A percentile compares a stretch with the other conserved stretches of the same genome.
Evolutionary conservation across 2,797 vertebrate species (phyloP).

Genomic region (Myiotriccus ornatus): DNA sequence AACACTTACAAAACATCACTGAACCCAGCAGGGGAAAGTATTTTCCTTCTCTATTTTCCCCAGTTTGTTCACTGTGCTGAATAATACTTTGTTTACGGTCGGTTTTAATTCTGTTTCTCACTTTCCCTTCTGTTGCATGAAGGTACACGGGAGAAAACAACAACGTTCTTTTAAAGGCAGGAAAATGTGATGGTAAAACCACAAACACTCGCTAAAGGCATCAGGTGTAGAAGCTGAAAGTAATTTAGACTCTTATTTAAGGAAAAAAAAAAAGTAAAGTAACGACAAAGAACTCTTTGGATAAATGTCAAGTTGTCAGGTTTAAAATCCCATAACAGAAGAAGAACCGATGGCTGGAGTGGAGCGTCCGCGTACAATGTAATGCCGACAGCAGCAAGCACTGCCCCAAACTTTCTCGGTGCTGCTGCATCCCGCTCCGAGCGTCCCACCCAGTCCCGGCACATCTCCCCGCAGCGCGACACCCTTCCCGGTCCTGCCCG

Average conservation of each 20-base stretch:
- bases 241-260: background rate
- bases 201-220: background rate
- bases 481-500: background rate
- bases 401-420: background rate
- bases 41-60: background rate
- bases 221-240: background rate
- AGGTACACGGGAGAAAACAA: background rate
- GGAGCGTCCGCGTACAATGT: fast-evolving
- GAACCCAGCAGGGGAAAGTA: background rate
- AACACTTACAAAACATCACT: background rate
- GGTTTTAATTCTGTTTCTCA: background rate
- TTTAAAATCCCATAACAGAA: background rate
- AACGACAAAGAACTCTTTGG: background rate
- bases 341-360: background rate
- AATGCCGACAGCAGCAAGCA: background rate
- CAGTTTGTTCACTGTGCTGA: background rate
- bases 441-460: background rate
- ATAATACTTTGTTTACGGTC: background rate
- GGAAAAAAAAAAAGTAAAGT: fast-evolving
- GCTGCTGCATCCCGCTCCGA: background rate
- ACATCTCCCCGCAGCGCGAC: background rate
- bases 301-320: background rate
- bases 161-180: background rate
- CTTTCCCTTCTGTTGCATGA: background rate
- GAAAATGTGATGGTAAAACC: constrained; percentile 35